These are phyloP conservation scores for Micromussa lordhowensis DNA, from an alignment of 92 coral and sea anemone species.

Conservation along the genomic window DNA sequence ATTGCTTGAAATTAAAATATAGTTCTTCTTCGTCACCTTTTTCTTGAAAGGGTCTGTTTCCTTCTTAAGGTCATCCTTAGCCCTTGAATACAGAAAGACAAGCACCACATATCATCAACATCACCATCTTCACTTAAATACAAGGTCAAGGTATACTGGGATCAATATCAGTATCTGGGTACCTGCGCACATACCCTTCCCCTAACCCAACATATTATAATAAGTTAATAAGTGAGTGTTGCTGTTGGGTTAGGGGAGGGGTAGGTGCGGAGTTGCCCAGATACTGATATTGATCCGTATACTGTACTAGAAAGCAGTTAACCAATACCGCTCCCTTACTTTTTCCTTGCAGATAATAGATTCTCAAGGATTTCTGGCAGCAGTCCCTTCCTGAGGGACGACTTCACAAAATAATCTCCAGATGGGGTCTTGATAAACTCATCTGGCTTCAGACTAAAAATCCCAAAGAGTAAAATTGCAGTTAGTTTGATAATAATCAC, in stretches of 20 bases:
- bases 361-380: conserved; percentile 94
- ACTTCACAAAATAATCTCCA: conserved; percentile 93
- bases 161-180: too few relatives aligned
- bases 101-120: background rate
- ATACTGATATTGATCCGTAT: too few relatives aligned
- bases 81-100: conserved; percentile 55
- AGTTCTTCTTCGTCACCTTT: conserved; percentile 50
- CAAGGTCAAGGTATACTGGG: too few relatives aligned
- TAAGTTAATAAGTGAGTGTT: too few relatives aligned
- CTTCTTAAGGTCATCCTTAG: conserved; percentile 93
- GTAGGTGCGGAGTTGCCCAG: too few relatives aligned
- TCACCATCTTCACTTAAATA: background rate
- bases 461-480: background rate
- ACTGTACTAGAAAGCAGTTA: background rate
- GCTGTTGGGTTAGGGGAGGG: too few relatives aligned
- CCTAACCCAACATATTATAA: too few relatives aligned
- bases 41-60: conserved; percentile 97
- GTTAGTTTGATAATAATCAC: background rate
- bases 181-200: too few relatives aligned
- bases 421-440: conserved; percentile 98
- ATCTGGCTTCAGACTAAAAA: conserved; percentile 78
- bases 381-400: conserved; percentile 84
- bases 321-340: conserved; percentile 60
- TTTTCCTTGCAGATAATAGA: conserved; percentile 90
- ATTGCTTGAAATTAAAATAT: background rate